Base-by-base conservation (phyloP, 2,113 vertebrate species). In the Channa maculata region DNA sequence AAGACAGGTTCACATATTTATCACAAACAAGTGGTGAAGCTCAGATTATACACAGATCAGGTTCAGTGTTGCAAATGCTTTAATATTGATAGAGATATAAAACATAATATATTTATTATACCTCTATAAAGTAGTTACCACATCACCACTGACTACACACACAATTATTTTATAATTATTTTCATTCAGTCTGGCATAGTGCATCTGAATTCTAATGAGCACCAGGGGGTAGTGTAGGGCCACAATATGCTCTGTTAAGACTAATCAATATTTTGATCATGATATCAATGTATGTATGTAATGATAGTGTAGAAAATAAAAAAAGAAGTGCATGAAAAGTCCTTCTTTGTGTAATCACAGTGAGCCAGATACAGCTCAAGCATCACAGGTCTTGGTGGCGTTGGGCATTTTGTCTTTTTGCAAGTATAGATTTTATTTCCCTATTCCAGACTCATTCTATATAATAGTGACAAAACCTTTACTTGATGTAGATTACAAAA, bases 201-300 rank as follows among this genome's bases (percentile, higher is more conserved):
- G 11, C 8, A 45, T 34, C 5, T 54, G 43, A 7, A 34, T 43
- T 2, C 1, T 43, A 34, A n/a, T 6, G 10, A 62, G 15, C 74
- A 55, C 15, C 24, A 64, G 43, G 65, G 43, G 51, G 43, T 49
- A 59, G 58, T 70, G 36, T 66, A 15, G 38, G 51, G 37, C 37
- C 37, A 37, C 3, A 52, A 44, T 44, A 37, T 44, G 13, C 38
- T 10, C 24, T 51, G 44, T 59, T 38, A 44, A 46, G 1, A 6
- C 14, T 49, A 46, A 63, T 72, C 34, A 55, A 4, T 46, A 43
- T 45, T 64, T 55, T 48, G 7, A 46, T 64, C 48, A 48, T 60
- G 39, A 51, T 41, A 41, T 41, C 6, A 4, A 38, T 24, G 24
- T 24, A 24, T 24, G 24, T 24, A 24, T 24, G 24, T 24, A 24